Base-by-base conservation (phyloP, 1,140 invertebrate species). In the Conus ventricosus region DNA sequence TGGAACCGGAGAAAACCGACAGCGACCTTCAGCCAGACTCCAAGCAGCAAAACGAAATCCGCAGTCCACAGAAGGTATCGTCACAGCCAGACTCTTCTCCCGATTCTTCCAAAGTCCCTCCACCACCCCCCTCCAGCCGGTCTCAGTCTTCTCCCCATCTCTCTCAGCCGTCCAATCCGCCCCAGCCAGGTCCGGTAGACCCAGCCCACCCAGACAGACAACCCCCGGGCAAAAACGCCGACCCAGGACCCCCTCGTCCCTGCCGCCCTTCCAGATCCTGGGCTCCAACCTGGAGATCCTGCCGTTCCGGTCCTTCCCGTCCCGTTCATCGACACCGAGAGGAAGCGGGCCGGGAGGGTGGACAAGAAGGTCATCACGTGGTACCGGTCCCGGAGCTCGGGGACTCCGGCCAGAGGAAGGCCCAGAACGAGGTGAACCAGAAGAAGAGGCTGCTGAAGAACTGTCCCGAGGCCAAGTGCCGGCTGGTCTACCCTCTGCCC, bases 361-460 rank as follows among this genome's bases (percentile, higher is more conserved):
- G 23, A 27, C 17, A 85, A 51, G 60, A 85, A 85, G 25, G 39
- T 67, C 17, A 67, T 85, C 57, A 85, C 60, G n/a, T 85, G 84
- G 84, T 67, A 85, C 11, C 57, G 8, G 15, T 15, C 57, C 11
- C 6, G 20, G 23, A 23, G 11, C 67, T 6, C 67, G 6, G 20
- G 0, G 54, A 85, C 25, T 57, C 84, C 8, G 84, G 67, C 25
- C 27, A 20, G 23, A 63, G 25, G 25, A 39, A n/a, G 20, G 10
- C 0, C 6, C 13, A 13, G 13, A 13, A 23, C 20, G 23, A 71
- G 67, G 7, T 60, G 0, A 17, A 17, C 20, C 17, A 8, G 8
- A 67, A 25, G 11, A 0, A 53, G 84, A 85, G 20, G 60, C 13
- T 25, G n/a, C 25, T 85, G 23, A 60, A 85, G 55, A 67, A 67